Evolutionary conservation across 2,888 invertebrate species (phyloP), one percentile per base, ranked within the genome.

Genomic region (Ochropleura plecta): DNA sequence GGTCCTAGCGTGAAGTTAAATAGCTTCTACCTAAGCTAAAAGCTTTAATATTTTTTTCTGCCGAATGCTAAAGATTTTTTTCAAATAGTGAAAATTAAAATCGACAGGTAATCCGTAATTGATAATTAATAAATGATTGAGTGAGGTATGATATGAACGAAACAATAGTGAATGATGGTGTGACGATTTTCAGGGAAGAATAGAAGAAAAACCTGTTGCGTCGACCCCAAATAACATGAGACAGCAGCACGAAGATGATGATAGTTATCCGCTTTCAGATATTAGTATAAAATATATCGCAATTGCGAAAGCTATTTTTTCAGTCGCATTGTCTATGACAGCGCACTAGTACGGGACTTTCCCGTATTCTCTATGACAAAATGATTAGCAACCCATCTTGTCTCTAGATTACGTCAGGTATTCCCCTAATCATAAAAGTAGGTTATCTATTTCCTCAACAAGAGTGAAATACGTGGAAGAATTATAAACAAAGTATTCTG

Each of bases 331-430:
- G 7, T 12, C 42, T 16, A 49, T 48, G 70, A 49, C n/a, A 42
- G 18, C 14, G 14, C 48, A 57, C 49, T 53, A 40, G 30, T 46
- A 8, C 5, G 70, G 76, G 60, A 40, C 0, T 70, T n/a, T n/a
- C 76, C 78, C 53, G 42, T 40, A 49, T 62, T 53, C 10, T 76
- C 60, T 64, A 78, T 79, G 63, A 30, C 18, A 46, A 12, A 46
- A 20, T 9, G 5, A 51, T 51, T 20, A 12, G 8, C 14, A 40
- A 40, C 40, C 30, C 30, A 55, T 42, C 12, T 48, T 12, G 12
- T 18, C 40, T 8, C 3, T 5, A 18, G 2, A 18, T 10, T 20
- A 4, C n/a, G 48, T 9, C 20, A n/a, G 69, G 70, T 76, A 48
- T 53, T 78, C 60, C 76, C 78, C 60, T 42, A 10, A 49, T n/a